A percentile compares a stretch with the other conserved stretches of the same genome.
These are phyloP conservation scores for Halcyon badia DNA, from an alignment of 2,797 vertebrate genomes.

Conservation along the genomic window DNA sequence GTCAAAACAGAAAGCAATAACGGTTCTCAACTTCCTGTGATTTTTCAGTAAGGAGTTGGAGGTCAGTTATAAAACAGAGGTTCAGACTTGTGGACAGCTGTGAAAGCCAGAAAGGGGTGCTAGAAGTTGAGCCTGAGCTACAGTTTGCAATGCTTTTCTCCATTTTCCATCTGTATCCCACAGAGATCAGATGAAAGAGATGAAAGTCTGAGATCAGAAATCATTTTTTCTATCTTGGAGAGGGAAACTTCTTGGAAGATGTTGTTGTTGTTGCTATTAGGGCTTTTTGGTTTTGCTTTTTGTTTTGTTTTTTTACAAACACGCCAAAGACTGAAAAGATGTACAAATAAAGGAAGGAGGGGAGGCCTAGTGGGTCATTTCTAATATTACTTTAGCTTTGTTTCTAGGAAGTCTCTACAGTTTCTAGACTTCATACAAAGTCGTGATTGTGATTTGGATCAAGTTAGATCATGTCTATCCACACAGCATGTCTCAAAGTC, in stretches of 20 bases:
- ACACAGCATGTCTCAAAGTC: neutral
- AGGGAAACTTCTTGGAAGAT: neutral
- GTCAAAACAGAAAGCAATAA: neutral
- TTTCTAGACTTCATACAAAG: neutral
- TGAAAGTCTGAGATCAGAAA: neutral
- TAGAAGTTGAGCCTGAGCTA: neutral
- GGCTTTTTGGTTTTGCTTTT: neutral
- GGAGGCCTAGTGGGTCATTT: neutral
- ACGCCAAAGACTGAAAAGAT: neutral
- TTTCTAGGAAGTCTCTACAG: neutral
- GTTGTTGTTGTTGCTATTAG: neutral
- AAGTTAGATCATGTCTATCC: neutral
- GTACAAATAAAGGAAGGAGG: neutral
- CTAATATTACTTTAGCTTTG: neutral
- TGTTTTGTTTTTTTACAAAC: neutral
- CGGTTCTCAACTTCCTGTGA: conserved; percentile 1
- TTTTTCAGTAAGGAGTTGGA: conserved; percentile 9
- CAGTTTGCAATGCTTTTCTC: neutral
- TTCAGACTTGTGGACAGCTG: neutral
- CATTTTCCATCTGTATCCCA: neutral
- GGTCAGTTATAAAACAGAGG: conserved; percentile 45
- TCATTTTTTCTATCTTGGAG: neutral
- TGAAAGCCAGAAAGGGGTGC: conserved; percentile 20
- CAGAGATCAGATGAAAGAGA: conserved; percentile 5
- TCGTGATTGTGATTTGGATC: neutral